A percentile compares a stretch with the other conserved stretches of the same genome.
Conservation (phyloP, 2,113 vertebrate species). For the Hystrix cristata region DNA sequence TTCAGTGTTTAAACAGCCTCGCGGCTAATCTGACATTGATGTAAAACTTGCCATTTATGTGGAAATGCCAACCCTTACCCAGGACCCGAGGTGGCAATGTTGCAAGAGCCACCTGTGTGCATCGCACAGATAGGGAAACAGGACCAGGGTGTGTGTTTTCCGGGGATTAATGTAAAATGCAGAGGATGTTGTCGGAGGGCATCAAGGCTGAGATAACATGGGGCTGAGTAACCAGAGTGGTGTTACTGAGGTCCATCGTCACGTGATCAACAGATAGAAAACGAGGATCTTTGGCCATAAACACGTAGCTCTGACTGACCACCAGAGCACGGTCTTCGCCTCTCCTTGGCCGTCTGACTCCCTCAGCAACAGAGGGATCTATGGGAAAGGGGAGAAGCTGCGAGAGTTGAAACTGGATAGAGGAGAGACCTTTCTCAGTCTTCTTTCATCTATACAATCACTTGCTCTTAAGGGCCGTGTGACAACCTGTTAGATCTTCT, state of each 20-base stretch:
- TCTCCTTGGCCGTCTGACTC: accelerated
- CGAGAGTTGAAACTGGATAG: background rate
- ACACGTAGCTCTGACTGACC: accelerated
- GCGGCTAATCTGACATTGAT: slow-evolving; percentile 70
- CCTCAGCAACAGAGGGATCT: accelerated
- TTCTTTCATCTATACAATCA: accelerated
- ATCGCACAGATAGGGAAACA: background rate
- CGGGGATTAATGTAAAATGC: no score
- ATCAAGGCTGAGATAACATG: accelerated
- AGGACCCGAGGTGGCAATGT: background rate
- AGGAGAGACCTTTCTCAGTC: background rate
- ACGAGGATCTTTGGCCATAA: background rate
- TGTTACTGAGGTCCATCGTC: background rate
- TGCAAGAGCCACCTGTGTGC: background rate
- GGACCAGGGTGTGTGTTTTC: accelerated
- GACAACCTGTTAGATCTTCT: background rate
- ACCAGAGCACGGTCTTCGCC: accelerated
- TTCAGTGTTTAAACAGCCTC: slow-evolving; percentile 61
- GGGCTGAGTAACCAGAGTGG: no score
- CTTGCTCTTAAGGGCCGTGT: background rate
- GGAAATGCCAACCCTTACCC: slow-evolving; percentile 75
- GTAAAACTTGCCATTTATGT: slow-evolving; percentile 78
- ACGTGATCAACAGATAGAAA: no score
- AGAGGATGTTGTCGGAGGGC: accelerated
- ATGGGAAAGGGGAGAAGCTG: accelerated